These are phyloP conservation scores for Cyphomyrus plagiostoma DNA, from an alignment of 2,113 vertebrate species.

Conservation along the genomic window DNA sequence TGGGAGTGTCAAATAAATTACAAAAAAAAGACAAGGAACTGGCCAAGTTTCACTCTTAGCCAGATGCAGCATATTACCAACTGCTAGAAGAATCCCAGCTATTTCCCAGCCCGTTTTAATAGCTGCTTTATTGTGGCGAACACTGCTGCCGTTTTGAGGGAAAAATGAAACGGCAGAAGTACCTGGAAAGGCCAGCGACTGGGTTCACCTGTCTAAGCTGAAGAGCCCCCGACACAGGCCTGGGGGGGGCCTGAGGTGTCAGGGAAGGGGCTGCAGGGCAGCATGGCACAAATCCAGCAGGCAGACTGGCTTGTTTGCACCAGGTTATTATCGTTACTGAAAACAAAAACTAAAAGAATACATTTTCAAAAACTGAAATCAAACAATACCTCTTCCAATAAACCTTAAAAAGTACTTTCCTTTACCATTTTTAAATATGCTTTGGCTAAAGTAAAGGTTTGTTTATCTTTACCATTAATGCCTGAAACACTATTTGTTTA, in stretches of 20 bases:
- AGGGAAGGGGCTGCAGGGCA: too few relatives aligned
- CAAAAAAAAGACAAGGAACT: constrained; percentile 34
- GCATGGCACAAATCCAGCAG: background rate
- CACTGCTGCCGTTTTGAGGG: constrained; percentile 19
- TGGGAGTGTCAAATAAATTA: background rate
- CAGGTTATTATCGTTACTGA: background rate
- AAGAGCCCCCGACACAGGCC: constrained; percentile 7
- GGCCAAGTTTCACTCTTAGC: constrained; percentile 39
- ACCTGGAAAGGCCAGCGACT: constrained; percentile 15
- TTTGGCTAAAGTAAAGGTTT: background rate
- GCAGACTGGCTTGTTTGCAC: background rate
- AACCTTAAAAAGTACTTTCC: background rate
- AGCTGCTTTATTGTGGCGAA: constrained; percentile 50
- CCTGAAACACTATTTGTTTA: background rate
- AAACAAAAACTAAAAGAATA: background rate
- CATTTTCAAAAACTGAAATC: background rate
- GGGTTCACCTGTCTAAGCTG: constrained; percentile 36
- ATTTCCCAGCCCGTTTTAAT: constrained; percentile 53
- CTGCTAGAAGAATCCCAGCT: constrained; percentile 51
- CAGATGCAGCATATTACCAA: constrained; percentile 52
- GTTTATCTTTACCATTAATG: background rate
- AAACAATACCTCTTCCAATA: background rate
- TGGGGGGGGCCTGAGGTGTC: background rate
- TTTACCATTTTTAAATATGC: background rate
- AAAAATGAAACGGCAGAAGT: constrained; percentile 27